These are phyloP conservation scores for Malthinus flaveolus DNA, from an alignment of 2,888 invertebrate species.

Conservation along the genomic window DNA sequence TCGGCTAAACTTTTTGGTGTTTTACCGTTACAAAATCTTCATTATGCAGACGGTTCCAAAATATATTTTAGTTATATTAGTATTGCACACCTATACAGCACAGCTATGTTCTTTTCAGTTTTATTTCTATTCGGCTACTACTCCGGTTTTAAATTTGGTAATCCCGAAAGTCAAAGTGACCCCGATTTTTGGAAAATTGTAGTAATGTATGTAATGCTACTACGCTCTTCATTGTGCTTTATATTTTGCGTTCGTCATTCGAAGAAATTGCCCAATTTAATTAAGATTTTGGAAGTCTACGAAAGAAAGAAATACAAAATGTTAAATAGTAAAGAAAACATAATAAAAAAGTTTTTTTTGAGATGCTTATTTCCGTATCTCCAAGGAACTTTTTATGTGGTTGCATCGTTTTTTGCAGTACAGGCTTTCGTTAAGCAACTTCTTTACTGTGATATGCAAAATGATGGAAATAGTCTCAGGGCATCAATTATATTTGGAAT, in stretches of 20 bases:
- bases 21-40: slow-evolving; percentile 36
- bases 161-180: not conserved
- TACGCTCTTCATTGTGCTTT: slow-evolving; percentile 15
- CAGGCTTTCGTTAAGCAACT: not conserved
- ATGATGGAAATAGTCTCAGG: not conserved
- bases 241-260: slow-evolving; percentile 14
- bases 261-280: slow-evolving; percentile 14
- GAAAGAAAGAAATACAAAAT: slow-evolving; percentile 10
- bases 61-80: slow-evolving; percentile 30
- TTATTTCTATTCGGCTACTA: slow-evolving; percentile 23
- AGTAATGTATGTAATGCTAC: slow-evolving; percentile 10
- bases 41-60: slow-evolving; percentile 18
- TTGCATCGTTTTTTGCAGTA: slow-evolving; percentile 1
- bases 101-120: slow-evolving; percentile 20
- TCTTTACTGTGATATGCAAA: not conserved
- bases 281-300: slow-evolving; percentile 16
- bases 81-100: slow-evolving; percentile 29
- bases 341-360: not conserved
- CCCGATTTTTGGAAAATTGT: slow-evolving; percentile 12
- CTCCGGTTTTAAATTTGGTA: slow-evolving; percentile 27
- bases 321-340: not conserved
- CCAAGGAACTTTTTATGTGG: not conserved
- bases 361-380: slow-evolving; percentile 4
- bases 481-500: slow-evolving; percentile 34
- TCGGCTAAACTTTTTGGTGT: slow-evolving; percentile 35